These are phyloP conservation scores for Syngnathus acus DNA, from an alignment of 2,797 vertebrate genomes.

Conservation along the genomic window DNA sequence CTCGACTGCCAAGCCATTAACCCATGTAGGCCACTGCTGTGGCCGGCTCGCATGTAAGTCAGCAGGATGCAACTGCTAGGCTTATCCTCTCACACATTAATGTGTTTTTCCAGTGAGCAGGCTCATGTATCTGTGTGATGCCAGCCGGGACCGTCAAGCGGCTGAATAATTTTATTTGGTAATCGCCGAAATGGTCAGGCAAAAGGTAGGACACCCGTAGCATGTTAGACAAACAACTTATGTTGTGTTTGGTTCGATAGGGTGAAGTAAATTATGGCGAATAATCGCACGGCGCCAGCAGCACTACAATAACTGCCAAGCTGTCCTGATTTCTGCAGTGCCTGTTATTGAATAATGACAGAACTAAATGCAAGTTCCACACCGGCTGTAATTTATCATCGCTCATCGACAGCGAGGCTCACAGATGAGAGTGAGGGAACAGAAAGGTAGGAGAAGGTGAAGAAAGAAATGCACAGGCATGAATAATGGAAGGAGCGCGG, in stretches of 20 bases:
- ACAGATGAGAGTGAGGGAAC: constrained; percentile 23
- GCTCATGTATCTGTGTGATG: constrained; percentile 35
- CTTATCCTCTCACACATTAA: constrained; percentile 46
- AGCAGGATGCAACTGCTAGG: constrained; percentile 28
- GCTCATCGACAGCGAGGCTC: constrained; percentile 48
- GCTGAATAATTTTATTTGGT: background rate
- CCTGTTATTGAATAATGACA: constrained; percentile 60
- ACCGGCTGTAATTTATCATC: constrained; percentile 55
- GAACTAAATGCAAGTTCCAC: constrained; percentile 53
- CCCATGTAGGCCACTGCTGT: constrained; percentile 20
- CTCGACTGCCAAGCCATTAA: constrained; percentile 44
- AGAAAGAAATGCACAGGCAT: constrained; percentile 35
- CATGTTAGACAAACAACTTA: constrained; percentile 46
- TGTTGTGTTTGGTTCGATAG: constrained; percentile 17
- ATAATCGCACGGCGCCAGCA: constrained; percentile 44
- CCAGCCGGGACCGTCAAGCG: constrained; percentile 36
- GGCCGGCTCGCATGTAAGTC: constrained; percentile 29
- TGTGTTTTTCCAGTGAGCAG: constrained; percentile 38
- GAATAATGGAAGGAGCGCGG: constrained; percentile 55
- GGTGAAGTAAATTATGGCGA: constrained; percentile 44
- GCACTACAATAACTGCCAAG: constrained; percentile 47
- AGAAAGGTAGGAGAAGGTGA: constrained; percentile 19
- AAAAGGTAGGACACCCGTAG: constrained; percentile 15
- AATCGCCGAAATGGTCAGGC: background rate
- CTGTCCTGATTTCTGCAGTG: constrained; percentile 45